Base-by-base conservation (phyloP, 1,140 invertebrate genomes). In the Bombus soroeensis region DNA sequence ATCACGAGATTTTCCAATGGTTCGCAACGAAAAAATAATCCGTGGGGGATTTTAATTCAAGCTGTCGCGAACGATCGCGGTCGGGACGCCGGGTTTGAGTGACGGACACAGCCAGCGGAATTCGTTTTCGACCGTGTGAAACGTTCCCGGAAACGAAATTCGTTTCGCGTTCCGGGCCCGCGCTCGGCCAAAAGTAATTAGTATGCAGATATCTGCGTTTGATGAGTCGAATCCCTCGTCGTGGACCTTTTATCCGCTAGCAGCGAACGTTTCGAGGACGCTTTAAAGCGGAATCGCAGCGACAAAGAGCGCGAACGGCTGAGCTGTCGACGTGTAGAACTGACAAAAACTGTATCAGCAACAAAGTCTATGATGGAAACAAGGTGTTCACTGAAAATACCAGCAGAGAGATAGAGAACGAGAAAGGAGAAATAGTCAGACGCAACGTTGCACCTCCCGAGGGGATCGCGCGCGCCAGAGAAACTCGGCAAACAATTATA, bases 401-500 rank as follows among this genome's bases (percentile, higher is more conserved):
- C 15, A 32, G 12, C 28, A 13, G 62, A 6, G n/a, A 5, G 73
- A 81, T 72, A 28, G 81, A 66, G 47, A 25, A 43, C 28, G 66
- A 83, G 71, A 28, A 28, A 37, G 25, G 18, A 73, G 72, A 32
- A 74, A 34, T 43, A 34, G 64, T 15, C 74, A 74, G 79, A 76
- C 62, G 74, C 71, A 73, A 72, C 73, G 81, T 43, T 73, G 82
- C 62, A 53, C 43, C 43, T 77, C 88, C 89, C 83, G 70, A 81
- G 87, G 87, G 91, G 75, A 91, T 88, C 88, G 89, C 77, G 88
- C 73, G 85, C 81, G 81, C 81, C 72, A 81, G 86, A 78, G 88
- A 91, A 91, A 93, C 92, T 93, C 92, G 62, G 87, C 89, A 91
- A 91, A 94, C 92, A 94, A 94, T 94, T 94, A 94, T 94, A 94